Conservation (phyloP, 2,888 invertebrate genomes). For the Disparrhopalites patrizii region DNA sequence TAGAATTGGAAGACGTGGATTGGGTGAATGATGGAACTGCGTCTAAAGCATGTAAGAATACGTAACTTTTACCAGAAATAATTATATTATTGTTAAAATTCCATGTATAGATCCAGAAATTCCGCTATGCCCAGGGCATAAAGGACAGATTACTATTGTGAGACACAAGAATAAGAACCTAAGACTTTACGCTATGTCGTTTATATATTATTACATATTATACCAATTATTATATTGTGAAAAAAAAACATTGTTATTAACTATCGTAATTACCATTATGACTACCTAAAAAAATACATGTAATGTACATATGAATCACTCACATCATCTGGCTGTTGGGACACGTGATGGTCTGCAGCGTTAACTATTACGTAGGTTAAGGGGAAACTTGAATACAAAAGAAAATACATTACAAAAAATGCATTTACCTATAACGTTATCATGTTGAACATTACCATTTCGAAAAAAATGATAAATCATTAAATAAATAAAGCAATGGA, state of each 20-base stretch:
- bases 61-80: too few species aligned
- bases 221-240: background rate
- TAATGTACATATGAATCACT: background rate
- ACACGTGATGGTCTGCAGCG: background rate
- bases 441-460: background rate
- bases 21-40: too few species aligned
- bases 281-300: background rate
- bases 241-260: background rate
- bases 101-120: background rate
- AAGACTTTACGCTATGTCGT: too few species aligned
- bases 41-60: too few species aligned
- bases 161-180: too few species aligned
- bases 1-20: too few species aligned
- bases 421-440: slow-evolving; percentile 1
- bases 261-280: background rate
- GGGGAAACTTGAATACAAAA: background rate
- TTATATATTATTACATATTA: background rate
- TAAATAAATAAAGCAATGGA: slow-evolving; percentile 3
- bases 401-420: slow-evolving; percentile 10
- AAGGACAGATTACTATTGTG: too few species aligned
- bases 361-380: background rate
- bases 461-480: background rate
- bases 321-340: background rate
- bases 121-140: too few species aligned
- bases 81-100: background rate